A percentile compares a stretch with the other conserved stretches of the same genome.
Evolutionary conservation across 2,797 vertebrate genomes (phyloP).

Genomic region (Antrozous pallidus): DNA sequence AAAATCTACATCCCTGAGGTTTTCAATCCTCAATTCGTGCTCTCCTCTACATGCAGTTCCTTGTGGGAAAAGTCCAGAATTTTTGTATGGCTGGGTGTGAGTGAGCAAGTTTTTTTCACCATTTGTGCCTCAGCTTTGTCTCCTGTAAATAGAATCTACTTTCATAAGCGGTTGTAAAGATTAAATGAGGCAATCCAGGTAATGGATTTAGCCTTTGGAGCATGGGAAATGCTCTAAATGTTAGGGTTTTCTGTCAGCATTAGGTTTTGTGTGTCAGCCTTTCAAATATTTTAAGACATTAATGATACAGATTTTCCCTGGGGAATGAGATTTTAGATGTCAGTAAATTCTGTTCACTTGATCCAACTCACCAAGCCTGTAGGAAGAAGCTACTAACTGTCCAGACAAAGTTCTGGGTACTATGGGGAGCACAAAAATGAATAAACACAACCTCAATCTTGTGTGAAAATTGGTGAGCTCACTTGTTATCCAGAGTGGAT

Average conservation of each 20-base stretch:
- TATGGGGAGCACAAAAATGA: neutral
- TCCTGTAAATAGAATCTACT: neutral
- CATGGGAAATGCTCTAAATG: neutral
- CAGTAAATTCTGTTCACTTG: neutral
- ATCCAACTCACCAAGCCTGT: neutral
- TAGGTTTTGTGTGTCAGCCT: neutral
- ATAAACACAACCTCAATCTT: neutral
- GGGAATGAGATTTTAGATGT: neutral
- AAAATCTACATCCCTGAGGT: neutral
- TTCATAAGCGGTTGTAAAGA: neutral
- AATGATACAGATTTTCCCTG: neutral
- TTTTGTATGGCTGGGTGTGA: neutral
- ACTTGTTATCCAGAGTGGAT: too few relatives aligned
- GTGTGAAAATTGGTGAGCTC: neutral
- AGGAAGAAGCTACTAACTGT: neutral
- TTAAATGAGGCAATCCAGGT: neutral
- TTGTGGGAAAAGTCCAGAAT: neutral
- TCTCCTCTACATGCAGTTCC: neutral
- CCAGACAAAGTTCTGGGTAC: neutral
- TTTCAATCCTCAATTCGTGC: neutral
- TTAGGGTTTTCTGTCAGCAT: neutral
- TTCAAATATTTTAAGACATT: neutral
- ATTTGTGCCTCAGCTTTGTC: neutral
- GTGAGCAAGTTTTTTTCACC: neutral
- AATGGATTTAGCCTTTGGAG: neutral